Evolutionary conservation across 1,140 invertebrate species (phyloP), one percentile per base, ranked within the genome.

Genomic region (Spodoptera frugiperda): DNA sequence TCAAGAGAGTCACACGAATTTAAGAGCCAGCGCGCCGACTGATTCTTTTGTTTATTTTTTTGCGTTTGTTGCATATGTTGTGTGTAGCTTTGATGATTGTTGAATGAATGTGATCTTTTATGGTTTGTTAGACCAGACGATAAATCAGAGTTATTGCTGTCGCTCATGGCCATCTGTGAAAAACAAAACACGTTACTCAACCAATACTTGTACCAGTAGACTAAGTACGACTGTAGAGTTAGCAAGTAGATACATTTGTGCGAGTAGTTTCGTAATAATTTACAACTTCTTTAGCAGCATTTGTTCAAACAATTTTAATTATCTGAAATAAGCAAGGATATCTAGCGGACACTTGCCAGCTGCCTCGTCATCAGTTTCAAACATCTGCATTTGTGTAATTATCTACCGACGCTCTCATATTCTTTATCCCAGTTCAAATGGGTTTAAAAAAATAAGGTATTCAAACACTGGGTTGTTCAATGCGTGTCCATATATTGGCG

Each of bases 61-160:
- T 93, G 94, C 82, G 92, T 92, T 90, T 95, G 95, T 85, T 95
- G 95, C 81, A 89, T 83, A 78, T 95, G 95, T 87, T 96, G 95
- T 84, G 95, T 95, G 92, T 95, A 96, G 89, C 95, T 96, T 92
- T 95, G 95, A 84, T 96, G 95, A 89, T 96, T 95, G 90, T 96
- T 96, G 93, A 96, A 96, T 89, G 95, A 96, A 81, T 95, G 95
- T 91, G 95, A 95, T 94, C 95, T 91, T 94, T 95, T 95, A 92
- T 95, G 95, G 91, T 95, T 94, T 33, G 90, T 91, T 61, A 91
- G 87, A 78, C 87, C 89, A 77, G 89, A 85, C 55, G 90, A 87
- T 68, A 92, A 78, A 72, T 92, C 92, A 48, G 81, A 81, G 70
- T 85, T 92, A 89, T 88, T 93, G 84, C 90, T 91, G 88, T 93